Base-by-base conservation (phyloP, 1,140 invertebrate species). In the Rhopalosiphum maidis region DNA sequence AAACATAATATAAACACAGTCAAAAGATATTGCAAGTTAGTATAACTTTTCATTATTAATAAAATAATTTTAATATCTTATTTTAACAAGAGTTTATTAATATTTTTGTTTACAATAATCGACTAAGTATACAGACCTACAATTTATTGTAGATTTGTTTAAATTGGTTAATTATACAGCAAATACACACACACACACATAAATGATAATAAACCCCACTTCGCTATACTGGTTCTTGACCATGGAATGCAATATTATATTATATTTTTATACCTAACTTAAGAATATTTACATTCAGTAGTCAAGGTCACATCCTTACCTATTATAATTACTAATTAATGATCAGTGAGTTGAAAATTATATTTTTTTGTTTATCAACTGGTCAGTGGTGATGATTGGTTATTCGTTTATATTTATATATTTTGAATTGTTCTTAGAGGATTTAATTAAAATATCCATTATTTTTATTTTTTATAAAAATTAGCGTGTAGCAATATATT, bases 251-350 rank as follows among this genome's bases (percentile, higher is more conserved):
- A 87, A 77, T 77, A 18, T n/a, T 46, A 46, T 11, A 46, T 68
- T 68, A 68, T 68, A 77, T n/a, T n/a, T 77, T 77, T 77, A 77
- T 77, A n/a, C 60, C 60, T 77, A 77, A 77, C 15, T 77, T 21
- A 77, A 77, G n/a, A n/a, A 77, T 77, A 77, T 77, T 77, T 77
- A n/a, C 23, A 77, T 77, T n/a, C 30, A 77, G 60, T 77, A 77
- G n/a, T 77, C 60, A n/a, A 77, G 60, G 60, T n/a, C 60, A 77
- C 30, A n/a, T 77, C 5, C 15, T 77, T 25, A 60, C 11, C 18
- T n/a, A n/a, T n/a, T n/a, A 77, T 77, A n/a, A 77, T n/a, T n/a
- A 77, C 60, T 18, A 77, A 77, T 77, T 77, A 35, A 77, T 77
- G 15, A 21, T 77, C 30, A 77, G 60, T 77, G 30, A n/a, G n/a